Conservation (phyloP, 2,888 invertebrate species). For the Xanthostigma xanthostigma region DNA sequence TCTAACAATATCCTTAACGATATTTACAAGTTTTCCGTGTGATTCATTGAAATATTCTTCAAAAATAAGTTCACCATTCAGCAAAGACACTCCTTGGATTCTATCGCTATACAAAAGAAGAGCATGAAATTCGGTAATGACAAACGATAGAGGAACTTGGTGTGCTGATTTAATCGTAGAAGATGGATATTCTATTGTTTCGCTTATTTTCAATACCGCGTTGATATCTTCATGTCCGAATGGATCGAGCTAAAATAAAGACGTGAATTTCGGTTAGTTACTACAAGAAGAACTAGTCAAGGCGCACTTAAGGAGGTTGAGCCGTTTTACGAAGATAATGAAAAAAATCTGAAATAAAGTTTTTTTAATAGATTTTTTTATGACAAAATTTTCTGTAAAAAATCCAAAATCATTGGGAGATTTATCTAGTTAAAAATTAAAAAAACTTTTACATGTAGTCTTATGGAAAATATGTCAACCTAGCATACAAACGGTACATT, state of each 20-base stretch:
- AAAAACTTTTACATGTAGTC: too few relatives aligned
- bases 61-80: constrained; percentile 74
- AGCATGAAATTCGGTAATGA: constrained; percentile 82
- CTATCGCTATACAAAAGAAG: constrained; percentile 69
- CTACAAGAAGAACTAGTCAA: constrained; percentile 8
- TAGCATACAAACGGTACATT: too few relatives aligned
- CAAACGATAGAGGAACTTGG: constrained; percentile 52
- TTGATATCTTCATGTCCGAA: constrained; percentile 34
- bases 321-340: too few relatives aligned
- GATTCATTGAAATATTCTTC: constrained; percentile 72
- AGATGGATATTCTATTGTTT: constrained; percentile 29
- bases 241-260: constrained; percentile 32
- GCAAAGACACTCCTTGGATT: constrained; percentile 67
- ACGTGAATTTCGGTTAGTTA: constrained; percentile 2
- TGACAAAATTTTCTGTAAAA: too few relatives aligned
- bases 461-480: too few relatives aligned
- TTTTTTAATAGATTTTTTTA: too few relatives aligned
- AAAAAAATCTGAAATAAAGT: too few relatives aligned
- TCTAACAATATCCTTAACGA: constrained; percentile 64
- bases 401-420: too few relatives aligned
- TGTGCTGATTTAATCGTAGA: constrained; percentile 22
- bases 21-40: constrained; percentile 63
- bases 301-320: too few relatives aligned
- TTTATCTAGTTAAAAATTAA: too few relatives aligned
- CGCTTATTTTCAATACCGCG: constrained; percentile 32